These are phyloP conservation scores for Pemphigus obesinymphae DNA, from an alignment of 1,140 invertebrate genomes.

Conservation along the genomic window DNA sequence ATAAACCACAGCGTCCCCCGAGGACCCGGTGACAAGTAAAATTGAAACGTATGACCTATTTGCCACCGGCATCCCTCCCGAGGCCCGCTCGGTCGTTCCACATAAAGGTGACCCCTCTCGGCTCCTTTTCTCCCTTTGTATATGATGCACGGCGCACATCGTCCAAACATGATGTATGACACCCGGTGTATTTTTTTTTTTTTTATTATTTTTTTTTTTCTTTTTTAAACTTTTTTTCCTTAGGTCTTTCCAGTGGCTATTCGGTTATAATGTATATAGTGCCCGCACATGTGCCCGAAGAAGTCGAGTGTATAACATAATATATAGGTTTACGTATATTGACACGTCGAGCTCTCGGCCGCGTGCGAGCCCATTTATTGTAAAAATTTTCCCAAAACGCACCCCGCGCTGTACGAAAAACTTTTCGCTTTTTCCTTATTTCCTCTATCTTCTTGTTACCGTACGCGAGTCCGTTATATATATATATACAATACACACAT, in stretches of 20 bases:
- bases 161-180: slow-evolving; percentile 41
- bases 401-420: neutral
- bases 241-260: neutral
- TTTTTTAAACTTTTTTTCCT: neutral
- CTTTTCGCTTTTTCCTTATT: neutral
- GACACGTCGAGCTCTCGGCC: neutral
- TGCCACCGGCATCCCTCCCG: slow-evolving; percentile 14
- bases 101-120: slow-evolving; percentile 4
- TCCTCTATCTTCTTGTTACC: too few species aligned
- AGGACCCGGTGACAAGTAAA: slow-evolving; percentile 22
- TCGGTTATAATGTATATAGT: neutral
- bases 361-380: neutral
- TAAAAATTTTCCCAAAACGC: neutral
- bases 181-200: slow-evolving; percentile 12
- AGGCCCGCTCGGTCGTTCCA: neutral
- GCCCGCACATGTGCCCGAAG: too few species aligned
- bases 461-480: neutral
- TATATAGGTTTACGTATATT: neutral
- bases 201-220: too few species aligned
- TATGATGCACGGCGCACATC: neutral
- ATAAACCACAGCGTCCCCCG: slow-evolving; percentile 9
- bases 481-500: too few species aligned
- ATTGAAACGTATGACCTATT: slow-evolving; percentile 41
- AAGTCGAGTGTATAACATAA: too few species aligned
- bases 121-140: neutral